Conservation (phyloP, 2,888 invertebrate genomes). For the Noctua fimbriata region DNA sequence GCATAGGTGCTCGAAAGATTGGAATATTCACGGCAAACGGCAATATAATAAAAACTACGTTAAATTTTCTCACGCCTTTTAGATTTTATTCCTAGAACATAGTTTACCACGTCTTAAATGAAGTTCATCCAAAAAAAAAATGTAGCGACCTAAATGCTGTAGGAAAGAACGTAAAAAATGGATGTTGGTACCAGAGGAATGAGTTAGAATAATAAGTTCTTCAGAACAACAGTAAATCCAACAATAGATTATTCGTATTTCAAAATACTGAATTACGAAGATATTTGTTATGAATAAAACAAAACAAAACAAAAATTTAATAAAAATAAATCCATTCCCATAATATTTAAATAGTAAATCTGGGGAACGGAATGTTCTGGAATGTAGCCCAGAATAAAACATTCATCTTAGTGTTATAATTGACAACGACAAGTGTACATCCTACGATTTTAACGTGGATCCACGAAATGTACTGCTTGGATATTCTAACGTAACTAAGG, state of each 20-base stretch:
- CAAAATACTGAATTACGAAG: too few species aligned
- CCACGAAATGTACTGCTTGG: slow-evolving; percentile 34
- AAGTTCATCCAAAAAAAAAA: background rate
- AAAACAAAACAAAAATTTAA: background rate
- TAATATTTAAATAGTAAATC: slow-evolving; percentile 38
- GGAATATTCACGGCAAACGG: background rate
- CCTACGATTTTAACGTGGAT: slow-evolving; percentile 58
- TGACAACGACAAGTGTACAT: slow-evolving; percentile 69
- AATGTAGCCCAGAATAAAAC: slow-evolving; percentile 73
- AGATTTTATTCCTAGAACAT: background rate
- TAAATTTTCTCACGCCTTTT: background rate
- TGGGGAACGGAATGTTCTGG: slow-evolving; percentile 65
- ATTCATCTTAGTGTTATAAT: slow-evolving; percentile 79
- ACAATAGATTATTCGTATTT: background rate
- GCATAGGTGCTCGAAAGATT: background rate
- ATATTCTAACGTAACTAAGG: background rate
- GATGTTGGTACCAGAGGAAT: too few species aligned
- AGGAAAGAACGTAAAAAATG: background rate
- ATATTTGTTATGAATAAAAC: too few species aligned
- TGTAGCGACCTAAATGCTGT: background rate
- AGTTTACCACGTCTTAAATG: background rate
- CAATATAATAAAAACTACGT: background rate
- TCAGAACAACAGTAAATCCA: background rate
- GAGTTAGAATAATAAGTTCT: too few species aligned
- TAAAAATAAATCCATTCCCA: background rate